These are phyloP conservation scores for Odontomyia ornata DNA, from an alignment of 2,888 invertebrate genomes.

Conservation along the genomic window DNA sequence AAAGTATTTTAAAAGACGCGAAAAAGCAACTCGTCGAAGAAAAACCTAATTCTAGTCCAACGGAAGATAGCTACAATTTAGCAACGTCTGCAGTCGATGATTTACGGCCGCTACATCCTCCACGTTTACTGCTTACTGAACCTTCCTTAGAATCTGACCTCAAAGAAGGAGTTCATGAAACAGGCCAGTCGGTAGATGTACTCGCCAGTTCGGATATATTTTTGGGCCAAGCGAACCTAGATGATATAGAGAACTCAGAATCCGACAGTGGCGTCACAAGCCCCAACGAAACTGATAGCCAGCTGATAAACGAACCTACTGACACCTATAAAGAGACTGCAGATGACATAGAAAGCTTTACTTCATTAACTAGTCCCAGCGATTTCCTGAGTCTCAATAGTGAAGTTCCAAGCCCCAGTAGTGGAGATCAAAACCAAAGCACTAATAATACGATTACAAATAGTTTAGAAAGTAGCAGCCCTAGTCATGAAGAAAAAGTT, in stretches of 20 bases:
- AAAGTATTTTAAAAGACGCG: conserved; percentile 38
- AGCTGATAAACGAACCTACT: neutral
- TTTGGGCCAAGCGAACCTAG: too few species aligned
- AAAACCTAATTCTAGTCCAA: neutral
- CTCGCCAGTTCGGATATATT: too few species aligned
- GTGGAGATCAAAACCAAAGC: neutral
- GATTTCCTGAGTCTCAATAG: too few species aligned
- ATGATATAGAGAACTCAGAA: neutral
- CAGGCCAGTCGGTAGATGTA: too few species aligned
- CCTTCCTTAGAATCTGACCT: neutral
- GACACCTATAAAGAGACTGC: too few species aligned
- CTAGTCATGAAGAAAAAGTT: conserved; percentile 2
- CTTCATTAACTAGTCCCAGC: neutral
- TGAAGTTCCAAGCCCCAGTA: neutral
- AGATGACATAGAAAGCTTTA: neutral
- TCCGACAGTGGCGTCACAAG: conserved; percentile 7
- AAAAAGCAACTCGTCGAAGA: conserved; percentile 11
- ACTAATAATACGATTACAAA: neutral
- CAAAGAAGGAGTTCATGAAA: too few species aligned
- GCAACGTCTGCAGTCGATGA: neutral
- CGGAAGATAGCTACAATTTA: neutral
- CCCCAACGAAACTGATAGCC: neutral
- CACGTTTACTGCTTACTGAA: conserved; percentile 18
- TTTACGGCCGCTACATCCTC: neutral
- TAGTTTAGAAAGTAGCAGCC: neutral